Percentiles rank a stretch among this genome's conserved stretches.
These are phyloP conservation scores for Sebastes nivosus DNA, from an alignment of 2,797 vertebrate genomes.

Conservation along the genomic window DNA sequence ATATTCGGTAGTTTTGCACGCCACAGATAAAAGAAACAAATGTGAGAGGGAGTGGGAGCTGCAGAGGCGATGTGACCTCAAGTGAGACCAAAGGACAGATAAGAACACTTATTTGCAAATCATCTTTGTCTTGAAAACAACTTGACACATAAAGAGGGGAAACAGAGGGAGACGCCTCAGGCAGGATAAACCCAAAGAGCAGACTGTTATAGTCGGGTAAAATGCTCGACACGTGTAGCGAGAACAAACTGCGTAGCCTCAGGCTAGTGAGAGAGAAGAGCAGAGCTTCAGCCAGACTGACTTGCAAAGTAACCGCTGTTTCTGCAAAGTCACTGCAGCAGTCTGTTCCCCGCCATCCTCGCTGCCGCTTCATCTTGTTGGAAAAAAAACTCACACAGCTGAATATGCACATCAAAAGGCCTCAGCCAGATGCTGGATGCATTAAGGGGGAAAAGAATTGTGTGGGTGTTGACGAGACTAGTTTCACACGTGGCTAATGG, in stretches of 20 bases:
- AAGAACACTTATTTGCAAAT: background rate
- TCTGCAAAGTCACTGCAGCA: background rate
- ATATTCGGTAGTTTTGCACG: background rate
- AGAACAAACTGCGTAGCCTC: background rate
- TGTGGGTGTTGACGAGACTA: background rate
- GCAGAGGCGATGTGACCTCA: background rate
- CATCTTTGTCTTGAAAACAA: background rate
- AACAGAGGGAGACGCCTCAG: background rate
- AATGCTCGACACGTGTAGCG: background rate
- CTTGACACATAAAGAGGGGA: background rate
- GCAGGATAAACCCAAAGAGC: background rate
- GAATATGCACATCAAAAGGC: constrained; percentile 17
- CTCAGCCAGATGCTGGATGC: constrained; percentile 6
- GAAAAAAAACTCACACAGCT: background rate
- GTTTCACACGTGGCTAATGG: background rate
- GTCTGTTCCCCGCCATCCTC: background rate
- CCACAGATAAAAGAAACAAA: background rate
- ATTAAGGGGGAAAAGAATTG: background rate
- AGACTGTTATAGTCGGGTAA: background rate
- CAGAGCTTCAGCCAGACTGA: constrained; percentile 6
- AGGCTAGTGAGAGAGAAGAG: background rate
- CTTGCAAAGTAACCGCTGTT: background rate
- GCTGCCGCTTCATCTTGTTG: background rate
- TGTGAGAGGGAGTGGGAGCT: background rate
- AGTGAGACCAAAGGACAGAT: background rate